Base-by-base conservation (phyloP, 2,888 invertebrate species). In the Eucriotettix oculatus region DNA sequence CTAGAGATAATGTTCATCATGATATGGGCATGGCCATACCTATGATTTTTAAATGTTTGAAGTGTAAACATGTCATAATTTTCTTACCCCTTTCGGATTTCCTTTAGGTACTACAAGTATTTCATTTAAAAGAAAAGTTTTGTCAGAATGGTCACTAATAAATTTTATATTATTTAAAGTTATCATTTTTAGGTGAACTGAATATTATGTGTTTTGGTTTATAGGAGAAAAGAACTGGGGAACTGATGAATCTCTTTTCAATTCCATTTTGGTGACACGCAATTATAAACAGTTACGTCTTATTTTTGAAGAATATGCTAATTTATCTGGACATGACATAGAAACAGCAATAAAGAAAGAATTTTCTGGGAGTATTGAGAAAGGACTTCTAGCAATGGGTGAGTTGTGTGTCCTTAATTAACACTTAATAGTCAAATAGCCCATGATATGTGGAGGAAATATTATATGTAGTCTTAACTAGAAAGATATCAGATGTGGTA, bases 351-450 rank as follows among this genome's bases (percentile, higher is more conserved):
- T 93, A 74, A 87, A 88, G 75, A 85, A 85, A 66, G 92, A 93
- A 74, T 91, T 93, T 76, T 90, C 91, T 64, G 93, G 93, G 66
- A 85, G 85, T 69, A 78, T 92, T 60, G 84, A 91, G 72, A 86
- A 88, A 71, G 93, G 91, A 67, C 82, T 93, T 72, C 80, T 92
- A 63, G 90, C 90, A 69, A 89, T 93, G 68, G 90, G 92, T 92
- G 56, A 54, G 54, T 48, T 29, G 2, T 29, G 3, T 29, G 29
- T 29, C 29, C 29, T 29, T 29, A 29, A 29, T 29, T 29, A 5
- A 29, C 29, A 29, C 29, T 29, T 29, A 7, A 29, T 29, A 29
- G 29, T 29, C 7, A 29, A 29, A 29, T 29, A 29, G 2, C 29
- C 7, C n/a, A n/a, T n/a, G n/a, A n/a, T n/a, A n/a, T n/a, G n/a